Conservation (phyloP, 2,888 invertebrate species). For the Apodemia duryi region DNA sequence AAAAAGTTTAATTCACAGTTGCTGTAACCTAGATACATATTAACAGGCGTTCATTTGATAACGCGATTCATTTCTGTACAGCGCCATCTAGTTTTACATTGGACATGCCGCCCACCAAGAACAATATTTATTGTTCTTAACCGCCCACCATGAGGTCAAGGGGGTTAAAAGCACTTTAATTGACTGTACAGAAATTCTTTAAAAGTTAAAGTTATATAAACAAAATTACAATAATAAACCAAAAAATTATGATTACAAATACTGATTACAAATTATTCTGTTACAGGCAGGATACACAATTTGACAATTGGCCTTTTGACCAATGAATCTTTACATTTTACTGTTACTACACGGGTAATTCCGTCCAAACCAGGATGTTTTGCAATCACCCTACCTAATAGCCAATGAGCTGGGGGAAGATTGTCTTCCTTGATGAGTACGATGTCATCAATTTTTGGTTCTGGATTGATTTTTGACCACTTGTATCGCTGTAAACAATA, state of each 20-base stretch:
- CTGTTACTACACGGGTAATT: slow-evolving; percentile 19
- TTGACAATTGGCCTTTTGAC: slow-evolving; percentile 20
- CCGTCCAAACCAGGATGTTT: slow-evolving; percentile 24
- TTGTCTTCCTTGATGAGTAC: slow-evolving; percentile 20
- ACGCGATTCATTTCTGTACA: background rate
- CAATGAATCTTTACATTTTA: slow-evolving; percentile 14
- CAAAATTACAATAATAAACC: background rate
- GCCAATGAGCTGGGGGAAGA: slow-evolving; percentile 23
- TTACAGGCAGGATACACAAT: slow-evolving; percentile 20
- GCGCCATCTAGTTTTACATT: slow-evolving; percentile 1
- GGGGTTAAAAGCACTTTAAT: background rate
- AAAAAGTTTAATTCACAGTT: too few species aligned
- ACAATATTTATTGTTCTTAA: background rate
- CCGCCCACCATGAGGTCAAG: slow-evolving; percentile 1
- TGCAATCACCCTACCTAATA: slow-evolving; percentile 20
- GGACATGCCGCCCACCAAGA: slow-evolving; percentile 12
- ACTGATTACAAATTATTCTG: background rate
- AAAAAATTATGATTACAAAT: background rate
- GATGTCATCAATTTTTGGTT: slow-evolving; percentile 16
- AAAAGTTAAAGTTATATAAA: background rate
- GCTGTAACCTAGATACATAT: too few species aligned
- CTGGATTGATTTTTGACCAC: too few species aligned
- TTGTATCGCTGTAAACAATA: background rate
- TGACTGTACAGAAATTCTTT: background rate
- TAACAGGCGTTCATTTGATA: background rate